These are phyloP conservation scores for Oreocharis arfaki DNA, from an alignment of 2,113 vertebrate species.

Conservation along the genomic window DNA sequence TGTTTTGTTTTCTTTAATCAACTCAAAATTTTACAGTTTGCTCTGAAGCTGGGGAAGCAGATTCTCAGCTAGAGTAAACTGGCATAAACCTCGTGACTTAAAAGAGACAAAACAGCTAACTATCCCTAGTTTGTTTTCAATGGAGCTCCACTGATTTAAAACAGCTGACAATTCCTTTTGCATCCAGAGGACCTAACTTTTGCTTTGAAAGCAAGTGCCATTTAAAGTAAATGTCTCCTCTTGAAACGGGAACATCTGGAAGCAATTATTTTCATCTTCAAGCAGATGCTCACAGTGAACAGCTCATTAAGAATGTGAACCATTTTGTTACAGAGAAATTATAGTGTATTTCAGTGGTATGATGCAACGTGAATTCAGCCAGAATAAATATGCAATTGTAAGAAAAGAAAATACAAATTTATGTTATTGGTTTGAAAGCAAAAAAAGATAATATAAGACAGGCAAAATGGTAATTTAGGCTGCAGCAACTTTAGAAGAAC, in stretches of 20 bases:
- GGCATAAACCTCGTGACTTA: not conserved
- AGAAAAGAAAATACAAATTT: conserved; percentile 65
- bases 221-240: conserved; percentile 57
- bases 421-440: conserved; percentile 56
- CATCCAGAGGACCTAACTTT: conserved; percentile 18
- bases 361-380: conserved; percentile 66
- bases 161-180: conserved; percentile 32
- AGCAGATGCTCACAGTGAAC: conserved; percentile 57
- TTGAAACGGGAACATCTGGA: conserved; percentile 69
- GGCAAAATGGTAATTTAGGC: conserved; percentile 25
- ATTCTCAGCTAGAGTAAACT: not conserved
- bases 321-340: conserved; percentile 70
- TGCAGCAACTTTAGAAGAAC: not conserved
- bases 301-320: conserved; percentile 68
- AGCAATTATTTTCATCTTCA: conserved; percentile 72
- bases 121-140: conserved; percentile 8
- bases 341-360: conserved; percentile 46
- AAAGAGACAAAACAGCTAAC: conserved; percentile 21
- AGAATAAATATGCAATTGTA: conserved; percentile 53
- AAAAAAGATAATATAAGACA: not conserved
- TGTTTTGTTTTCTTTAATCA: not conserved
- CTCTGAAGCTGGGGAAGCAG: not conserved
- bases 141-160: conserved; percentile 41
- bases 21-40: not conserved
- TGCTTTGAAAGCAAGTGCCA: conserved; percentile 60